phyloP scores from a whole-genome alignment of 2,888 invertebrate species.

The Eupithecia pulchellata region DNA sequence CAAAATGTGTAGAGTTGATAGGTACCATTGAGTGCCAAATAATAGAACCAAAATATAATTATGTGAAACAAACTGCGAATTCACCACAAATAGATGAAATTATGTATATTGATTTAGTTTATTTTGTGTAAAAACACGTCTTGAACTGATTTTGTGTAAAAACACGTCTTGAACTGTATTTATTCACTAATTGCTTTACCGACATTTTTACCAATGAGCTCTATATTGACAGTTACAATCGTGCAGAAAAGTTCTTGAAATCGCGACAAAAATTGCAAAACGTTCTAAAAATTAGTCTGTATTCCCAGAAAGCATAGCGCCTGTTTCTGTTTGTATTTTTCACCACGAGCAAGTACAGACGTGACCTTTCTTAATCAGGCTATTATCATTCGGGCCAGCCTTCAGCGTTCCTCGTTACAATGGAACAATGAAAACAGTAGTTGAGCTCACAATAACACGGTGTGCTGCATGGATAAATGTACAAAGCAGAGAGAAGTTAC shows the following conservation, averaged over 20 bases:
- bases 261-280: slow-evolving; percentile 1
- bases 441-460: slow-evolving; percentile 31
- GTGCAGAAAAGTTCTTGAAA: neutral
- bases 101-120: too few species aligned
- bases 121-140: too few species aligned
- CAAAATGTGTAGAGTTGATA: too few species aligned
- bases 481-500: neutral
- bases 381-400: slow-evolving; percentile 72
- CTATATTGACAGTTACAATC: neutral
- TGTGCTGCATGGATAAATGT: slow-evolving; percentile 2
- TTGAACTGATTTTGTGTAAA: too few species aligned
- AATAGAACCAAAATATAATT: too few species aligned
- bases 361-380: slow-evolving; percentile 77
- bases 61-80: too few species aligned
- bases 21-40: too few species aligned
- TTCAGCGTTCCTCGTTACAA: slow-evolving; percentile 48
- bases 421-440: slow-evolving; percentile 30
- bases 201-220: neutral
- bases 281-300: slow-evolving; percentile 7
- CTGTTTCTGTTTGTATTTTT: slow-evolving; percentile 50
- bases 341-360: slow-evolving; percentile 57
- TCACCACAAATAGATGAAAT: too few species aligned
- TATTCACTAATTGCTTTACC: too few species aligned
- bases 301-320: slow-evolving; percentile 32
- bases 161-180: too few species aligned